A percentile compares a stretch with the other conserved stretches of the same genome.
These are phyloP conservation scores for Oryzias javanicus DNA, from an alignment of 2,113 vertebrate species.

Conservation along the genomic window DNA sequence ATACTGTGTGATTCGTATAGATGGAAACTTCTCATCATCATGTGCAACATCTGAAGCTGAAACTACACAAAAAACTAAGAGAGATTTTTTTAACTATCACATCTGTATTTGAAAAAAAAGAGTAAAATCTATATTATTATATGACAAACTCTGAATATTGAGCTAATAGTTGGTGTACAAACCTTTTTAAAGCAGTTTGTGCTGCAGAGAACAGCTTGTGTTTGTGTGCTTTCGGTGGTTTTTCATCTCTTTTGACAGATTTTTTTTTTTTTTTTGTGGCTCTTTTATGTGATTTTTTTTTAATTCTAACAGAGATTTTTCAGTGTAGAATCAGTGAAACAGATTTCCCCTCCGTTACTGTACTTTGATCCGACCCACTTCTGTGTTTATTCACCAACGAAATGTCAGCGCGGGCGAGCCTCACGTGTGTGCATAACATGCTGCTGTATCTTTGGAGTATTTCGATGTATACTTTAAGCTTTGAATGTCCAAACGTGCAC, in stretches of 20 bases:
- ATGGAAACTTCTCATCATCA: constrained; percentile 1
- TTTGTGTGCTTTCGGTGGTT: constrained; percentile 35
- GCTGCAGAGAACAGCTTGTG: constrained; percentile 26
- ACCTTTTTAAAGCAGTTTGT: constrained; percentile 24
- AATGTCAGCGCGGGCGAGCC: not conserved
- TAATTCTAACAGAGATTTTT: not conserved
- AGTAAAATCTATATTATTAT: constrained; percentile 12
- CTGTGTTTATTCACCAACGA: constrained; percentile 4
- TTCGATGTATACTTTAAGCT: constrained; percentile 42
- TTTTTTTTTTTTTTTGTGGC: constrained; percentile 4
- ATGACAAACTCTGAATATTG: not conserved
- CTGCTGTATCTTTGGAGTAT: constrained; percentile 24
- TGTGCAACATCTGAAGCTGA: not conserved
- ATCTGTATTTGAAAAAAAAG: not conserved
- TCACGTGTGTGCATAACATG: constrained; percentile 6
- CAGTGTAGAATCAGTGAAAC: too few relatives aligned
- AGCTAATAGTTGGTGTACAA: constrained; percentile 1
- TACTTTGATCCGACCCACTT: not conserved
- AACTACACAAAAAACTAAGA: not conserved
- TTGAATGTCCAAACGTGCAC: constrained; percentile 43
- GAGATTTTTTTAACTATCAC: not conserved
- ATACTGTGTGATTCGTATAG: not conserved
- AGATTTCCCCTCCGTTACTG: not conserved
- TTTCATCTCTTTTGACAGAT: constrained; percentile 1
- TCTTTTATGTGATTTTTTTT: constrained; percentile 8